Evolutionary conservation across 2,888 invertebrate genomes (phyloP), one percentile per base, ranked within the genome.

Genomic region (Agonum fuliginosum): DNA sequence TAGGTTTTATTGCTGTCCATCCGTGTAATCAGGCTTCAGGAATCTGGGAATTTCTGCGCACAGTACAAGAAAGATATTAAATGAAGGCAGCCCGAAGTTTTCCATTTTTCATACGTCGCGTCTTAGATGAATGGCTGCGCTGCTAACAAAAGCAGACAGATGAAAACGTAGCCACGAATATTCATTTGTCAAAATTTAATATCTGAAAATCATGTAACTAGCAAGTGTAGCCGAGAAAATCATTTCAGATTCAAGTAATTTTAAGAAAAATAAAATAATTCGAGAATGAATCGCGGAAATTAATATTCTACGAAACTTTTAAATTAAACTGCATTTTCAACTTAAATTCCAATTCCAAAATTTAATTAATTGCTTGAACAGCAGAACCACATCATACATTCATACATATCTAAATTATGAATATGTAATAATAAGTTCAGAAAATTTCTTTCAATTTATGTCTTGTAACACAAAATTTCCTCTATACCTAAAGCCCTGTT

Each of bases 1-100:
- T 67, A 67, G 67, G 67, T 67, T 67, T 67, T 67, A 67, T 41
- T 41, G 67, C 67, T 67, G 67, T 67, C 41, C 67, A 67, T 67
- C 41, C 24, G 12, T 67, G 67, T 67, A 67, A 67, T 67, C 67
- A 67, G 67, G 10, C 43, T 22, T 10, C 24, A 41, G 20, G 41
- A 41, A 67, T 67, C 67, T 37, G 5, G 14, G 22, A 37, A 41
- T 67, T 41, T 37, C 43, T 34, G 17, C 48, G 48, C 17, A n/a
- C n/a, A 8, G 14, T 17, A 41, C 41, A 43, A 22, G 67, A 67
- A 67, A 43, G 41, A 67, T 67, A 67, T 67, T 41, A 67, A 67
- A 67, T 67, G 41, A 41, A 41, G 41, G 22, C 41, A 67, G 65
- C 41, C 41, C 19, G 67, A 67, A 67, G 20, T 65, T 41, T 20